These are phyloP conservation scores for Muscicapa adusta DNA, from an alignment of 2,113 vertebrate species.

Conservation along the genomic window DNA sequence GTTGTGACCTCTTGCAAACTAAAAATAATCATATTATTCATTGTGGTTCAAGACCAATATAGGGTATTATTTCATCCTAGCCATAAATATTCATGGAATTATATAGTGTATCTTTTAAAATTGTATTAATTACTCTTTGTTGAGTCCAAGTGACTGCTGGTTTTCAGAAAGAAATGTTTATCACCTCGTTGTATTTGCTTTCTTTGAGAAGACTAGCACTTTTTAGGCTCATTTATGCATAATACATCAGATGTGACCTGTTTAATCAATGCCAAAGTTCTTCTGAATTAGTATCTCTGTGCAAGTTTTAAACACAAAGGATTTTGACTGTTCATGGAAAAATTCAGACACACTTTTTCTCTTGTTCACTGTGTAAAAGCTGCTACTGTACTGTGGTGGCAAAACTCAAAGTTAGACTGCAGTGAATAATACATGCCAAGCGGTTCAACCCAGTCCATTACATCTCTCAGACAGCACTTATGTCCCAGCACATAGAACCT, in stretches of 20 bases:
- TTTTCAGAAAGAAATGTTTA: slow-evolving; percentile 46
- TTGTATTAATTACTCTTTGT: slow-evolving; percentile 70
- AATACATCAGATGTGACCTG: slow-evolving; percentile 61
- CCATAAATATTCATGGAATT: slow-evolving; percentile 55
- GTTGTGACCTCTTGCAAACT: slow-evolving; percentile 71
- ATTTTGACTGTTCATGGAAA: slow-evolving; percentile 55
- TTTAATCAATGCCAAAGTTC: slow-evolving; percentile 55
- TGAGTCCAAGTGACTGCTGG: slow-evolving; percentile 49
- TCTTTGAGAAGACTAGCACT: not conserved
- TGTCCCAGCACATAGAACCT: not conserved
- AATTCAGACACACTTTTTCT: slow-evolving; percentile 54
- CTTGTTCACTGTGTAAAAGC: slow-evolving; percentile 20
- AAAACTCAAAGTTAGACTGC: slow-evolving; percentile 53
- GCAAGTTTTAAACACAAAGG: slow-evolving; percentile 49
- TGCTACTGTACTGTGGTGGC: slow-evolving; percentile 20
- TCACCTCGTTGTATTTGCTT: not conserved
- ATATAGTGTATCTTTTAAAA: slow-evolving; percentile 32
- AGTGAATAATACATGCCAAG: slow-evolving; percentile 48
- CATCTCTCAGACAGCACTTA: not conserved
- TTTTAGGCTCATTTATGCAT: slow-evolving; percentile 54
- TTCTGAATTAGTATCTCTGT: slow-evolving; percentile 42
- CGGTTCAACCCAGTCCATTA: slow-evolving; percentile 21
- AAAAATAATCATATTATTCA: slow-evolving; percentile 79
- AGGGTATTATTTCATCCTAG: slow-evolving; percentile 58
- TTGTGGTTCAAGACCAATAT: slow-evolving; percentile 53